phyloP scores from a whole-genome alignment of 2,888 invertebrate species.

The Drosophila fulvimacula region DNA sequence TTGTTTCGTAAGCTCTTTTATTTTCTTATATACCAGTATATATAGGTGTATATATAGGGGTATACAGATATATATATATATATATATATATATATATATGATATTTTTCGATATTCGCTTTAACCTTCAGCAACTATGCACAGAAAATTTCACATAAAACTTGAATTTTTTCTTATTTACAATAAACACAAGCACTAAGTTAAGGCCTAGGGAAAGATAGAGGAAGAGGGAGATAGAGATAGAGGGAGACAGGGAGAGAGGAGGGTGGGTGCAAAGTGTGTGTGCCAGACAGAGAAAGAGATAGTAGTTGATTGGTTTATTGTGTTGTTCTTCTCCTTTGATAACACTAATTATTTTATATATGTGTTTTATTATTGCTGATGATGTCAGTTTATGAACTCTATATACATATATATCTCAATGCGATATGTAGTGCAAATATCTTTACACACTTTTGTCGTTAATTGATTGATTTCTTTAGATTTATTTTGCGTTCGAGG shows the following conservation, averaged over 20 bases:
- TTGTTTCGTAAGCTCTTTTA: conserved; percentile 60
- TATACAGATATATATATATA: conserved; percentile 22
- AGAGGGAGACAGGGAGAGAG: background rate
- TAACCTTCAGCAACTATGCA: conserved; percentile 50
- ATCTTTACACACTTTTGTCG: conserved; percentile 55
- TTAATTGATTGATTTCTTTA: conserved; percentile 32
- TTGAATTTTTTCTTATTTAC: conserved; percentile 25
- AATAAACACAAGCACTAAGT: conserved; percentile 55
- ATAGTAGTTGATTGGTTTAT: conserved; percentile 10
- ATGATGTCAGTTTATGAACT: conserved; percentile 44
- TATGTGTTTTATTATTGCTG: conserved; percentile 13
- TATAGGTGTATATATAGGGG: conserved; percentile 6
- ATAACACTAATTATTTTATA: conserved; percentile 21
- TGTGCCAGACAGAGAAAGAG: background rate
- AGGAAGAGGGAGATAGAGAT: background rate
- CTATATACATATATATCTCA: conserved; percentile 2
- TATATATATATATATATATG: conserved; percentile 34
- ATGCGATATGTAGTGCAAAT: conserved; percentile 7
- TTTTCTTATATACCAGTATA: background rate
- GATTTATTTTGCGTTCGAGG: conserved; percentile 35
- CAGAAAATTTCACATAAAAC: conserved; percentile 51
- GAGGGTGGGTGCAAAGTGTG: conserved; percentile 9
- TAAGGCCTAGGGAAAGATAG: conserved; percentile 38
- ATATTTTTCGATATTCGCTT: conserved; percentile 29
- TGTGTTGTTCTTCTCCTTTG: conserved; percentile 4